Evolutionary conservation across 1,140 invertebrate species (phyloP).

Genomic region (Battus philenor): DNA sequence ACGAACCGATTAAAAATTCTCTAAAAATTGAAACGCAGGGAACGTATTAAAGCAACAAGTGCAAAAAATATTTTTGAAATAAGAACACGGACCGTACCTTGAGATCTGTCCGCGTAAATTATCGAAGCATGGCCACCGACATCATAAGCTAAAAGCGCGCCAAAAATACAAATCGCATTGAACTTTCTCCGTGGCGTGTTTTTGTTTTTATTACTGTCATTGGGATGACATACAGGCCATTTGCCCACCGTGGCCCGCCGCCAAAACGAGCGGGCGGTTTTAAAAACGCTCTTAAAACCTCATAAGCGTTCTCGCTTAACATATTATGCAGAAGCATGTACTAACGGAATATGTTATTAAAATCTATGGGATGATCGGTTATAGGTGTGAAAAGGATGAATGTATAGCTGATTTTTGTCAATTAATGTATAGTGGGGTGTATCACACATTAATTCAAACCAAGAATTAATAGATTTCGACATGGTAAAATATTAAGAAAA

Average conservation of each 20-base stretch:
- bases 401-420: too few relatives aligned
- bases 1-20: not conserved
- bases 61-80: not conserved
- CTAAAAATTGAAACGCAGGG: not conserved
- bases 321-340: too few relatives aligned
- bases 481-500: too few relatives aligned
- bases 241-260: constrained; percentile 24
- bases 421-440: too few relatives aligned
- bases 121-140: not conserved
- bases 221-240: constrained; percentile 31
- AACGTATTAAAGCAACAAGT: not conserved
- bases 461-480: too few relatives aligned
- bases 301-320: too few relatives aligned
- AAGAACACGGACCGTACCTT: not conserved
- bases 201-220: constrained; percentile 25
- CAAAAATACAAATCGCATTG: constrained; percentile 26
- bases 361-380: too few relatives aligned
- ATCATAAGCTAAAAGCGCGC: constrained; percentile 11
- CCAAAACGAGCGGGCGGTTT: constrained; percentile 17
- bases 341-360: too few relatives aligned
- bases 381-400: too few relatives aligned
- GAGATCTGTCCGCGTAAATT: not conserved
- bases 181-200: constrained; percentile 20
- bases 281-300: too few relatives aligned
- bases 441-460: too few relatives aligned